Conservation (phyloP, 2,888 invertebrate genomes). For the Ophonus ardosiacus region DNA sequence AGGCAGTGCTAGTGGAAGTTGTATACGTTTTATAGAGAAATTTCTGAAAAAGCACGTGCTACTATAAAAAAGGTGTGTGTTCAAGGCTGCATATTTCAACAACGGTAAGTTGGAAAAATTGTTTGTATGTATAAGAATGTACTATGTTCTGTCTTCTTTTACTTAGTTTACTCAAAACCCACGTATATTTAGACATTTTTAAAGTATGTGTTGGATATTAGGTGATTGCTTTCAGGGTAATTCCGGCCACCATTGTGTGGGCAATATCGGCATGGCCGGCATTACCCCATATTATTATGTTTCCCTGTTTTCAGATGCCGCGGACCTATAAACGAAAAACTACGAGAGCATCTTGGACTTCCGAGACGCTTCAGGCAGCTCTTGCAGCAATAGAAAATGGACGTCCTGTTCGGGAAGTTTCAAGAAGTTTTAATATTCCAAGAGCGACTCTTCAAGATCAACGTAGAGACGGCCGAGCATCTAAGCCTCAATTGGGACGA, state of each 20-base stretch:
- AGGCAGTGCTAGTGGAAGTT: no score
- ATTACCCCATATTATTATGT: no score
- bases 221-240: no score
- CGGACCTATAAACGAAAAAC: neutral
- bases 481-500: neutral
- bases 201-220: no score
- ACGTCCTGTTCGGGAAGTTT: neutral
- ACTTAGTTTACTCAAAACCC: no score
- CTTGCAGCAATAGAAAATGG: neutral
- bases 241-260: no score
- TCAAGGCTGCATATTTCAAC: conserved; percentile 9
- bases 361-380: neutral
- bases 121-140: no score
- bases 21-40: neutral
- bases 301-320: neutral
- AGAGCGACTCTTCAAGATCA: neutral
- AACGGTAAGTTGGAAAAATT: conserved; percentile 20
- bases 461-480: neutral
- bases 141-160: no score
- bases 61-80: conserved; percentile 7
- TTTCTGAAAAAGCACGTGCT: conserved; percentile 14
- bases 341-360: neutral
- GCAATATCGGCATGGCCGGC: no score
- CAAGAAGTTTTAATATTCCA: neutral
- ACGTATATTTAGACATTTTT: no score